phyloP scores from a whole-genome alignment of 2,888 invertebrate genomes.

The Ochropleura leucogaster region DNA sequence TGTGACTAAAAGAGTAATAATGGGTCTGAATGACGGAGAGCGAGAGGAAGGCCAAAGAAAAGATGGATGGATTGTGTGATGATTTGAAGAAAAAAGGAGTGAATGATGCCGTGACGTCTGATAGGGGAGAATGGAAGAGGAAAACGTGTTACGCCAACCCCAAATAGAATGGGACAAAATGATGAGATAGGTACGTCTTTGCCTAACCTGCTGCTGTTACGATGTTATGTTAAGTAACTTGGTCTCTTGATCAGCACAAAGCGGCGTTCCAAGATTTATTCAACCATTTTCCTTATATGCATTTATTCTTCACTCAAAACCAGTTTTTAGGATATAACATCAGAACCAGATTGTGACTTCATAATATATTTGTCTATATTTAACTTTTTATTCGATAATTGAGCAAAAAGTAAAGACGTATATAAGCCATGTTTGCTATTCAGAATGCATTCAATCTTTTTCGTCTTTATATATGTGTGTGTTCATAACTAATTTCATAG shows the following conservation, averaged over 20 bases:
- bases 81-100: too few relatives aligned
- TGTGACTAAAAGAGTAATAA: too few relatives aligned
- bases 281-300: neutral
- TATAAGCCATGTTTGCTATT: neutral
- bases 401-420: neutral
- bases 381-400: neutral
- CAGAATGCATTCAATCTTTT: neutral
- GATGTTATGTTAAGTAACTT: neutral
- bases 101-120: too few relatives aligned
- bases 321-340: neutral
- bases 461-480: neutral
- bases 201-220: too few relatives aligned
- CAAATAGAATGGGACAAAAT: too few relatives aligned
- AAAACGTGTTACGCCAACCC: too few relatives aligned
- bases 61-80: too few relatives aligned
- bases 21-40: too few relatives aligned
- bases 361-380: neutral
- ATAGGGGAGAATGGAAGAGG: too few relatives aligned
- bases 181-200: too few relatives aligned
- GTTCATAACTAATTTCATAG: neutral
- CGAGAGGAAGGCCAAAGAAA: too few relatives aligned
- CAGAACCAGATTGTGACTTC: neutral
- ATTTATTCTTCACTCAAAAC: neutral
- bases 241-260: neutral
- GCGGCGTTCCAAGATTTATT: neutral